A percentile compares a stretch with the other conserved stretches of the same genome.
These are phyloP conservation scores for Holacanthus passer DNA, from an alignment of 2,113 vertebrate genomes.

Conservation along the genomic window DNA sequence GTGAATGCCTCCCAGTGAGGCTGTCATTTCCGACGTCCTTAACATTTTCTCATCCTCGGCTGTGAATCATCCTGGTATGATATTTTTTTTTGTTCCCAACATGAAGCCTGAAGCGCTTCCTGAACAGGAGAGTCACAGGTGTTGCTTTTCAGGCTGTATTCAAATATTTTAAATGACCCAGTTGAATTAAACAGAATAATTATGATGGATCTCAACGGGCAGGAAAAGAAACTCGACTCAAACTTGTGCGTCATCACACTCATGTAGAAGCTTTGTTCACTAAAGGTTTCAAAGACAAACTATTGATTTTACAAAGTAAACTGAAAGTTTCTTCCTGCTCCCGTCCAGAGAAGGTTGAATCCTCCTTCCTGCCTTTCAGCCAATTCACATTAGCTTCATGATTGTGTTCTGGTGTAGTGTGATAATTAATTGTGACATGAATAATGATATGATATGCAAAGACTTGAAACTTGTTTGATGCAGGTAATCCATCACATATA, in stretches of 20 bases:
- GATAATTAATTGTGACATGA: background rate
- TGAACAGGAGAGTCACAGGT: slow-evolving; percentile 38
- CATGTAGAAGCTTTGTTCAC: background rate
- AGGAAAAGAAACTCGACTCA: too few relatives aligned
- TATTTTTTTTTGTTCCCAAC: slow-evolving; percentile 23
- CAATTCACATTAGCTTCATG: background rate
- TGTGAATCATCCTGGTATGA: slow-evolving; percentile 8
- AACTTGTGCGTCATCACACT: background rate
- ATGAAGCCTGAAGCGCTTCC: slow-evolving; percentile 31
- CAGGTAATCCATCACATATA: background rate
- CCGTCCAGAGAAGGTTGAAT: background rate
- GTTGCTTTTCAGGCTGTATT: slow-evolving; percentile 49
- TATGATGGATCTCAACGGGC: slow-evolving; percentile 17
- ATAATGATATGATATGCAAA: background rate
- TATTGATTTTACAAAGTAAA: slow-evolving; percentile 14
- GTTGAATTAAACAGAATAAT: slow-evolving; percentile 24
- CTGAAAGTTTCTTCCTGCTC: background rate
- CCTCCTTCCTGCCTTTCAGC: background rate
- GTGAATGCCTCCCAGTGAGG: slow-evolving; percentile 25
- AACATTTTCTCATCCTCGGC: slow-evolving; percentile 4
- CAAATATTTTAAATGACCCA: slow-evolving; percentile 16
- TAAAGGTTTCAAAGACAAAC: background rate
- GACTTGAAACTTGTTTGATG: background rate
- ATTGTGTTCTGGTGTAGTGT: background rate
- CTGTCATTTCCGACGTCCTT: slow-evolving; percentile 30